These are phyloP conservation scores for Plemyria rubiginata DNA, from an alignment of 2,888 invertebrate species.

Conservation along the genomic window DNA sequence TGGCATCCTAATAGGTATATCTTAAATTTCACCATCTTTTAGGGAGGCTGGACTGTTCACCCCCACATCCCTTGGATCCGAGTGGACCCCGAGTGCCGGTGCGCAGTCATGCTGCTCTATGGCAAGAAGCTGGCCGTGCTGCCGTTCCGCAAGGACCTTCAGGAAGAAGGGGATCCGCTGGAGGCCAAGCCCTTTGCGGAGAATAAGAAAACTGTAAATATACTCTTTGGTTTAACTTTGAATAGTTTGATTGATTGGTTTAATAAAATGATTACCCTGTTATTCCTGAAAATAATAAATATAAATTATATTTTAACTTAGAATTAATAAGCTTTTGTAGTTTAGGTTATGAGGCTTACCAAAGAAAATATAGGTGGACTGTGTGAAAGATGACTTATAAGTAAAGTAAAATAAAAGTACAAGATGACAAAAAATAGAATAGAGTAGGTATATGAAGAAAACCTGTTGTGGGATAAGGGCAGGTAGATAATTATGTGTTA, in stretches of 20 bases:
- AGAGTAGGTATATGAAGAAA: no score
- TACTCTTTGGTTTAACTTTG: conserved; percentile 25
- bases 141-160: conserved; percentile 94
- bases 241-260: conserved; percentile 20
- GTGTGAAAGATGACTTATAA: no score
- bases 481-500: no score
- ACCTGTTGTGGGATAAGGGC: no score
- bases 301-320: not conserved
- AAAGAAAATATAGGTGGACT: no score
- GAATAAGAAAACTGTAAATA: conserved; percentile 79
- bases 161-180: conserved; percentile 87
- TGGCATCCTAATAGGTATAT: no score
- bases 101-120: conserved; percentile 98
- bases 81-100: conserved; percentile 97
- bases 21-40: conserved; percentile 30
- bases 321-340: not conserved
- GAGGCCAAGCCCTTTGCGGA: conserved; percentile 88
- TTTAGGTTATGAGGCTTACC: not conserved
- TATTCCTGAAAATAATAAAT: not conserved
- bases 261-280: conserved; percentile 1
- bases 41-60: conserved; percentile 95
- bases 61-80: conserved; percentile 93
- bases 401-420: no score
- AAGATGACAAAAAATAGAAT: no score
- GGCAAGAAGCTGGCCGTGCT: conserved; percentile 96